Evolutionary conservation across 2,113 vertebrate genomes (phyloP), one percentile per base, ranked within the genome.

Genomic region (Oostethus manadensis): DNA sequence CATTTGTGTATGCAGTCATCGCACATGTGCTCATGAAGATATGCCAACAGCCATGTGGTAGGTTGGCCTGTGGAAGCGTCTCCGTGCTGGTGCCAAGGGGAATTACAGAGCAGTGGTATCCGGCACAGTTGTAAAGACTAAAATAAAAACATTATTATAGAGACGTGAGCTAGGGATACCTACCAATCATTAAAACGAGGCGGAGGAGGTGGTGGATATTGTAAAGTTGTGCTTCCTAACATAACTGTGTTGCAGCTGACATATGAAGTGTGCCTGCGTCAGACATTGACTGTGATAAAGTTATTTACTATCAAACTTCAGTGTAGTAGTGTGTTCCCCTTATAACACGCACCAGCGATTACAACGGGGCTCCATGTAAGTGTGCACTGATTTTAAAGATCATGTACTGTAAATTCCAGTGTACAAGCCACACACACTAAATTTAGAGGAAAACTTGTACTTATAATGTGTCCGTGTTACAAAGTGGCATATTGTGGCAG

Each of bases 41-140:
- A 47, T 26, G 10, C 38, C 18, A 35, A 49, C 48, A 22, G 17
- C 33, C 11, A 55, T 55, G 60, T 46, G 59, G 62, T 60, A 56
- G 73, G 73, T 70, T 73, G 58, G 68, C 63, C 6, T 64, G 58
- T 54, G 42, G 7, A 54, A 45, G 64, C 58, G 10, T 38, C 43
- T 65, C 49, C 56, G 0, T 18, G 53, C 49, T 68, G 9, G 1
- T 59, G 78, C 68, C 79, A 82, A 69, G 59, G 56, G 63, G 65
- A 83, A 86, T 85, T 84, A 84, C 47, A 85, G 77, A 80, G 79
- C 68, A 55, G 71, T 23, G 62, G 62, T 63, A 66, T 68, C 66
- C 57, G 33, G 69, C 59, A 21, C 76, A 81, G 80, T 68, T 80
- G 78, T 76, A 70, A 78, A 82, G 68, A 63, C 70, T 78, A 70